Evolutionary conservation across 2,888 invertebrate genomes (phyloP), one percentile per base, ranked within the genome.

Genomic region (Calameuta idolon): DNA sequence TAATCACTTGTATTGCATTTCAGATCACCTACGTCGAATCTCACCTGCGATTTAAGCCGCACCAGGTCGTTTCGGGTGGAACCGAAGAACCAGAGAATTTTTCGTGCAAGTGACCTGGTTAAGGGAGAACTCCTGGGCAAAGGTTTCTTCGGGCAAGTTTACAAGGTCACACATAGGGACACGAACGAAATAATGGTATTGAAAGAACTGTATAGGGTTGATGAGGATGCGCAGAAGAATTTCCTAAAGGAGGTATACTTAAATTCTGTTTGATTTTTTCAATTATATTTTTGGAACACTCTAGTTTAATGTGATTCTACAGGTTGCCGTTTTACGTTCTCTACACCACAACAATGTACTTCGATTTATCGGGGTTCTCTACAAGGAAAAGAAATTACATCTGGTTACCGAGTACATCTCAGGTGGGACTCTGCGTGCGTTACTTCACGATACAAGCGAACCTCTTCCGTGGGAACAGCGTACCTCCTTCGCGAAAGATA

Each of bases 131-230:
- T 98, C 9, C 92, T 98, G 23, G 98, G 98, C 4, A 96, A 97
- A 87, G 98, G 98, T 0, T 98, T 98, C 92, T 98, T 98, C 92
- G 98, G 98, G 1, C 97, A 98, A 91, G 97, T 96, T 79, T 97
- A 95, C 92, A 96, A 97, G 93, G 98, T 98, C 78, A 98, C 97
- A 0, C 98, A 98, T 90, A 94, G 96, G 76, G 95, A 96, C 84
- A 98, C 98, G 0, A 95, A 95, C 82, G 98, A 98, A 92, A 96
- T 98, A 73, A 98, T 98, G 98, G 98, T 98, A 85, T 94, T 98
- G 71, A 98, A 98, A 89, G 98, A 98, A 90, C 93, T 98, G 78
- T 97, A 98, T 92, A 93, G 97, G 77, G 97, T 98, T 34, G 98
- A 98, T 89, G 98, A 98, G 89, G 97, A 97, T 87, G 98, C 98